phyloP scores from a whole-genome alignment of 2,888 invertebrate genomes.

The Trichogramma evanescens region DNA sequence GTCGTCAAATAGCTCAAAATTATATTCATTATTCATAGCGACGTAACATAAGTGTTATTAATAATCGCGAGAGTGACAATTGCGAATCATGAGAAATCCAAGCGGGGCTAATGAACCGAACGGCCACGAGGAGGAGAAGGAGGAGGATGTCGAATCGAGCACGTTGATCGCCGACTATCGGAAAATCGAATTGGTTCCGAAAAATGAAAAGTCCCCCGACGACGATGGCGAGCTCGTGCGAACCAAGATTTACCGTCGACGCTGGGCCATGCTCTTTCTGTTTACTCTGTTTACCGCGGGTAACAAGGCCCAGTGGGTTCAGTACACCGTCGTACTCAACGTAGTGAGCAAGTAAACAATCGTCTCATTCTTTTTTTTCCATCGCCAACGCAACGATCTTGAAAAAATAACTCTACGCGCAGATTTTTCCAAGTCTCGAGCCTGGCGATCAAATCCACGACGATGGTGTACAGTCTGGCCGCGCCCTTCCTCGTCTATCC shows the following conservation, averaged over 20 bases:
- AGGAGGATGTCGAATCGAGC: not conserved
- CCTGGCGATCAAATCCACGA: slow-evolving; percentile 21
- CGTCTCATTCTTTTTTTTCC: not conserved
- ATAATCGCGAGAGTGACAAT: too few species aligned
- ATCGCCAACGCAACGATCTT: not conserved
- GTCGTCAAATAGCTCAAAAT: too few species aligned
- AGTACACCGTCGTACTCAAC: slow-evolving; percentile 23
- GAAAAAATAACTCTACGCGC: not conserved
- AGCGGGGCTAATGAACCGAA: too few species aligned
- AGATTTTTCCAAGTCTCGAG: slow-evolving; percentile 23
- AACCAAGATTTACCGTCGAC: slow-evolving; percentile 9
- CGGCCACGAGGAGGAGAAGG: too few species aligned
- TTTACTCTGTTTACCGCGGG: slow-evolving; percentile 17
- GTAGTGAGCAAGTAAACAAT: slow-evolving; percentile 19
- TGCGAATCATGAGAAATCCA: too few species aligned
- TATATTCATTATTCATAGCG: too few species aligned
- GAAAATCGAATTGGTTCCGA: slow-evolving; percentile 8
- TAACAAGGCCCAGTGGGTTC: slow-evolving; percentile 21
- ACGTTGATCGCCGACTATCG: not conserved
- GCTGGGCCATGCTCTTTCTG: slow-evolving; percentile 19
- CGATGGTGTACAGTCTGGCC: slow-evolving; percentile 19
- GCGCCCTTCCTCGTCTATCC: slow-evolving; percentile 17
- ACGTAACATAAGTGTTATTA: too few species aligned
- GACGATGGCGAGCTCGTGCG: not conserved
- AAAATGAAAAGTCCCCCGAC: not conserved